These are phyloP conservation scores for Cinara cedri DNA, from an alignment of 2,888 invertebrate species.

Conservation along the genomic window DNA sequence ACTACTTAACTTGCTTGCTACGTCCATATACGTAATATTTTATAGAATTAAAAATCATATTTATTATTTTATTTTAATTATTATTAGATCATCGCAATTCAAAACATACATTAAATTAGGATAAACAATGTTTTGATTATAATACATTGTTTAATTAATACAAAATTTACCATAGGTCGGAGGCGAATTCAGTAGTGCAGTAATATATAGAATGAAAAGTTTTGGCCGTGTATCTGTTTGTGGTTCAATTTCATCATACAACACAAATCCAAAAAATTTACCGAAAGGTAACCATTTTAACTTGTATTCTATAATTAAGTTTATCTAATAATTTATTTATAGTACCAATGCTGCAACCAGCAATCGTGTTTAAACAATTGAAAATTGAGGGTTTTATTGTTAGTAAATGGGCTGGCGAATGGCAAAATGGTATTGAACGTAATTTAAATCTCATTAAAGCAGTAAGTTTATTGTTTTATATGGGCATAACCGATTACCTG, in stretches of 20 bases:
- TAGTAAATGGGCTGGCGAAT: slow-evolving; percentile 67
- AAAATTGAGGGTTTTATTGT: slow-evolving; percentile 71
- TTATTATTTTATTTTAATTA: neutral
- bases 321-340: slow-evolving; percentile 7
- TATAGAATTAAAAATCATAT: neutral
- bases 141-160: neutral
- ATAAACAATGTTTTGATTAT: neutral
- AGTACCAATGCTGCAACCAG: slow-evolving; percentile 61
- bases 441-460: slow-evolving; percentile 67
- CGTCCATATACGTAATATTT: too few relatives aligned
- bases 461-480: slow-evolving; percentile 27
- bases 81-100: neutral
- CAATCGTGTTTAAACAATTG: slow-evolving; percentile 68
- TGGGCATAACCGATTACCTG: too few relatives aligned
- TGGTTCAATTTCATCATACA: slow-evolving; percentile 72
- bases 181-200: slow-evolving; percentile 69
- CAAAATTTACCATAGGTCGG: slow-evolving; percentile 67
- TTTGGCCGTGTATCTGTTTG: slow-evolving; percentile 71
- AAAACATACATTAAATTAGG: neutral
- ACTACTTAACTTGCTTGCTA: too few relatives aligned
- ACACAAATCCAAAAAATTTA: slow-evolving; percentile 65
- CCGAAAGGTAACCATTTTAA: slow-evolving; percentile 63
- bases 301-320: neutral
- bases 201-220: slow-evolving; percentile 70
- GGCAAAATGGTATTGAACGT: slow-evolving; percentile 70